These are phyloP conservation scores for Chauna torquata DNA, from an alignment of 2,113 vertebrate species.

Conservation along the genomic window DNA sequence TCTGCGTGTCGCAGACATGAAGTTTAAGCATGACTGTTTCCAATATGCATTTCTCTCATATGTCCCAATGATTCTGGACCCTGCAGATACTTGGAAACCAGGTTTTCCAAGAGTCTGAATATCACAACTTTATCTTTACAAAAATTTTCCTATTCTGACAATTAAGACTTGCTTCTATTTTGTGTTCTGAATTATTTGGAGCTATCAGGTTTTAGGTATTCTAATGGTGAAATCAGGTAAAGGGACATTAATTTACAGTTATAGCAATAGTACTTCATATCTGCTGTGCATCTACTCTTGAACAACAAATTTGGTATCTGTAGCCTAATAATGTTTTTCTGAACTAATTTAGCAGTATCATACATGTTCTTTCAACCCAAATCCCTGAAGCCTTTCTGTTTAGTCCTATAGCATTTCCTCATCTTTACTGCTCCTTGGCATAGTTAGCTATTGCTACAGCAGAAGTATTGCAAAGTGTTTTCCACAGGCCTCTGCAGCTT, in stretches of 20 bases:
- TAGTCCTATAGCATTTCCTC: neutral
- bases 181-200: neutral
- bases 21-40: neutral
- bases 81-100: neutral
- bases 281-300: neutral
- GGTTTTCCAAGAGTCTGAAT: neutral
- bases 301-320: neutral
- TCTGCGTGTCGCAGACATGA: neutral
- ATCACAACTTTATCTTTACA: neutral
- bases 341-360: neutral
- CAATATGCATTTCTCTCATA: neutral
- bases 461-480: neutral
- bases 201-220: neutral
- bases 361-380: neutral
- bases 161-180: neutral
- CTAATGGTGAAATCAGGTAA: neutral
- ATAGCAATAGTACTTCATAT: neutral
- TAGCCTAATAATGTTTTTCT: neutral
- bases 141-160: neutral
- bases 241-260: neutral
- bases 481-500: neutral
- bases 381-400: neutral
- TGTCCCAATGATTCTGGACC: neutral
- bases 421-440: neutral
- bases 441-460: neutral